These are phyloP conservation scores for Danaus melanippus DNA, from an alignment of 1,140 invertebrate species.

Conservation along the genomic window DNA sequence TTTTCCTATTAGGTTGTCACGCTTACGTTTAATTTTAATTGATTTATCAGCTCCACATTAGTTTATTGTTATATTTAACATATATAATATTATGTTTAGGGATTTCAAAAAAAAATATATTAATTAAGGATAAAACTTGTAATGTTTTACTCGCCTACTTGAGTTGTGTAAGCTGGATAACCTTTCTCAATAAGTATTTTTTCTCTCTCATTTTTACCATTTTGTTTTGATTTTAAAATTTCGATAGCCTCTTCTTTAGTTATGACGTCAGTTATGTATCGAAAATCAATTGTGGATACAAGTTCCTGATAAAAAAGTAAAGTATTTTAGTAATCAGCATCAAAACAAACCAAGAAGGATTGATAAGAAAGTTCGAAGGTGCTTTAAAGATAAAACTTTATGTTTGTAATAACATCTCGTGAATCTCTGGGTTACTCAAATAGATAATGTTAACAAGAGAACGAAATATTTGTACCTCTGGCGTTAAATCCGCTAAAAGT, in stretches of 20 bases:
- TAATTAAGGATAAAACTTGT: neutral
- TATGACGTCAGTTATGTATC: constrained; percentile 84
- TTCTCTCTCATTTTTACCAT: constrained; percentile 75
- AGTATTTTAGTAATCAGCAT: constrained; percentile 7
- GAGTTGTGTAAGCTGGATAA: constrained; percentile 86
- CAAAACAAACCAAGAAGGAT: constrained; percentile 11
- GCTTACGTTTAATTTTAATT: no score
- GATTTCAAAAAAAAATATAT: no score
- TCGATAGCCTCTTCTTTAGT: constrained; percentile 86
- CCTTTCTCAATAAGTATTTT: constrained; percentile 74
- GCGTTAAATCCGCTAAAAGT: constrained; percentile 85
- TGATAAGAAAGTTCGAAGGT: constrained; percentile 13
- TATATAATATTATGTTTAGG: no score
- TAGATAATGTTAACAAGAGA: no score
- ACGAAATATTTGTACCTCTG: constrained; percentile 72
- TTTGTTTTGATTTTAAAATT: constrained; percentile 76
- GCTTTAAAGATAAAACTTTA: constrained; percentile 5
- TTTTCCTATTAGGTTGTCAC: no score
- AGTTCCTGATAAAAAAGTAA: constrained; percentile 65
- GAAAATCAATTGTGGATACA: constrained; percentile 90
- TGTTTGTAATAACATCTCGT: no score
- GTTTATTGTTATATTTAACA: no score
- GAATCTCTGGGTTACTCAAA: no score
- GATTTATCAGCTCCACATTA: no score
- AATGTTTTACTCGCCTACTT: constrained; percentile 72